Percentiles rank a stretch among this genome's conserved stretches.
Conservation (phyloP, 1,140 invertebrate genomes). For the Cheumatopsyche charites region DNA sequence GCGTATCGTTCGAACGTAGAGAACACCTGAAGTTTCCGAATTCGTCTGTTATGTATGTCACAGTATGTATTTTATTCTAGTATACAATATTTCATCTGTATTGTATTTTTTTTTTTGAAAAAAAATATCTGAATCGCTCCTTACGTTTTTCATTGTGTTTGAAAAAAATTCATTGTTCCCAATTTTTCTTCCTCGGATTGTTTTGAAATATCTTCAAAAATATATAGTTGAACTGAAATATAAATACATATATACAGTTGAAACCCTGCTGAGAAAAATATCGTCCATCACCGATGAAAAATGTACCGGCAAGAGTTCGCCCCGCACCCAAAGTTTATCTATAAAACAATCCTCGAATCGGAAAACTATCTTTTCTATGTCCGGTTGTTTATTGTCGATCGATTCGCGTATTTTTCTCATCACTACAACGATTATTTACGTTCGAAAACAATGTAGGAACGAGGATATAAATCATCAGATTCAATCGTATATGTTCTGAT, state of each 20-base stretch:
- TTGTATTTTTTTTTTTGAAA: no score
- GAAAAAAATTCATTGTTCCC: no score
- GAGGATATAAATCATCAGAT: no score
- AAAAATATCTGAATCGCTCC: no score
- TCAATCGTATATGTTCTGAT: no score
- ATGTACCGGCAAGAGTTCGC: constrained; percentile 9
- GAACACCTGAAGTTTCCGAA: no score
- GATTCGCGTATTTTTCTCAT: not conserved
- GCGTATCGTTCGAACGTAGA: not conserved
- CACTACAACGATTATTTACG: no score
- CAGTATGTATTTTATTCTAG: not conserved
- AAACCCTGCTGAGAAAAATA: not conserved
- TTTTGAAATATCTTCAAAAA: not conserved
- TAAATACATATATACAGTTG: not conserved
- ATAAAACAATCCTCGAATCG: constrained; percentile 15
- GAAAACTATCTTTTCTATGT: not conserved
- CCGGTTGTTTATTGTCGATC: constrained; percentile 10
- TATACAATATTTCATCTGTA: no score
- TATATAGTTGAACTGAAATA: not conserved
- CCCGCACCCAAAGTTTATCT: constrained; percentile 14
- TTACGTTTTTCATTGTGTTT: no score
- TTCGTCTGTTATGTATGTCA: no score
- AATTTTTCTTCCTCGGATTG: not conserved
- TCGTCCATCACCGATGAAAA: constrained; percentile 29
- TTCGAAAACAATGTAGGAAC: no score